A percentile compares a stretch with the other conserved stretches of the same genome.
These are phyloP conservation scores for Punctoribates punctum DNA, from an alignment of 2,888 invertebrate genomes.

Conservation along the genomic window DNA sequence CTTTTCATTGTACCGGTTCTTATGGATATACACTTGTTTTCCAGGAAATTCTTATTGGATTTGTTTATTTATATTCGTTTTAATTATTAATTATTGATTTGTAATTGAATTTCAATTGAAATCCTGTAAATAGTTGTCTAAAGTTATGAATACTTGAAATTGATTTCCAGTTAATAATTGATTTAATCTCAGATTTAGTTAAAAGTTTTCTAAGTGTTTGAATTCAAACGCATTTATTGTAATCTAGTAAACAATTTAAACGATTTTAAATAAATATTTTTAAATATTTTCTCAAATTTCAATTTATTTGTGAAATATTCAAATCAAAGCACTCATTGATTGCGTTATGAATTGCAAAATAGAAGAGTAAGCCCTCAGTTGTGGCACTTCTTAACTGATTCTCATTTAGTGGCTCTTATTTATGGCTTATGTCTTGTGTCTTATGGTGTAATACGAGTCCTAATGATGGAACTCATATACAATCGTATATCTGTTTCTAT, in stretches of 20 bases:
- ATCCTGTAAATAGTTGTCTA: constrained; percentile 5
- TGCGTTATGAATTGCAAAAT: no score
- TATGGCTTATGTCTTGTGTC: no score
- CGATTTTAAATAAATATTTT: neutral
- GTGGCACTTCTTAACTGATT: no score
- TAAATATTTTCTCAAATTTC: neutral
- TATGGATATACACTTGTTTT: neutral
- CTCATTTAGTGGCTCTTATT: no score
- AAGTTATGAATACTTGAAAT: neutral
- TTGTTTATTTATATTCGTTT: neutral
- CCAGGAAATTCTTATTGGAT: neutral
- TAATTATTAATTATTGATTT: neutral
- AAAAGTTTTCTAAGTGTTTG: neutral
- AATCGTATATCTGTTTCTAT: no score
- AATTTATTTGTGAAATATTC: neutral
- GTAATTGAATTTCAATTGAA: constrained; percentile 1
- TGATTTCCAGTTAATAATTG: neutral
- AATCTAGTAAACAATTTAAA: neutral
- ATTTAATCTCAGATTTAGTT: neutral
- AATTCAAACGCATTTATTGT: constrained; percentile 9
- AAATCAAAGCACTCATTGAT: no score
- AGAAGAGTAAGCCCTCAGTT: no score
- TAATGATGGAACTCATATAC: no score
- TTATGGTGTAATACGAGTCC: no score
- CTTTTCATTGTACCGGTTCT: constrained; percentile 5